phyloP scores from a whole-genome alignment of 2,113 vertebrate species.

The Suncus etruscus region DNA sequence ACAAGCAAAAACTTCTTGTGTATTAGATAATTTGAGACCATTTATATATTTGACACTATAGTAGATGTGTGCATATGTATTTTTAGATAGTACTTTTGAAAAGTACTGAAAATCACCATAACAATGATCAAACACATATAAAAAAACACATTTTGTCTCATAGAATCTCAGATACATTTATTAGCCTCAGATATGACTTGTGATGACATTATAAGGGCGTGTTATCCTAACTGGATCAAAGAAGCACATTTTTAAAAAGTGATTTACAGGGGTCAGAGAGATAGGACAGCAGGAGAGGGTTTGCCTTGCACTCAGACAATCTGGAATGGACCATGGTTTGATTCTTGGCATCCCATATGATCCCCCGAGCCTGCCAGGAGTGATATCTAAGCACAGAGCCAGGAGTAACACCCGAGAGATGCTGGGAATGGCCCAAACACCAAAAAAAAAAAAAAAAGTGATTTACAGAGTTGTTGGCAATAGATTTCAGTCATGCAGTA shows the following conservation, averaged over 20 bases:
- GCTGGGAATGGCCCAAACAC: no score
- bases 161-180: neutral
- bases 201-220: neutral
- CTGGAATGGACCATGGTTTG: no score
- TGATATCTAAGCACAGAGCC: no score
- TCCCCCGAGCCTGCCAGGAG: no score
- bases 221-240: neutral
- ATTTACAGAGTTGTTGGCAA: no score
- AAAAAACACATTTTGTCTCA: neutral
- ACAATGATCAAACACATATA: neutral
- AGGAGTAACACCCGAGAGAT: no score
- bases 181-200: neutral
- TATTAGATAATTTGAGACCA: constrained; percentile 53
- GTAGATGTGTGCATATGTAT: neutral
- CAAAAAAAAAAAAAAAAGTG: neutral
- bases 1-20: neutral
- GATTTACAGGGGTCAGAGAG: no score
- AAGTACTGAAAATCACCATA: constrained; percentile 27
- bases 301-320: no score
- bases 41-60: constrained; percentile 15
- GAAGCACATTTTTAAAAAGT: neutral
- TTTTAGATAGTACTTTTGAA: neutral
- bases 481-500: no score
- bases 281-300: no score
- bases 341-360: no score